Base-by-base conservation (phyloP, 2,113 vertebrate genomes). In the Macquaria ambigua region DNA sequence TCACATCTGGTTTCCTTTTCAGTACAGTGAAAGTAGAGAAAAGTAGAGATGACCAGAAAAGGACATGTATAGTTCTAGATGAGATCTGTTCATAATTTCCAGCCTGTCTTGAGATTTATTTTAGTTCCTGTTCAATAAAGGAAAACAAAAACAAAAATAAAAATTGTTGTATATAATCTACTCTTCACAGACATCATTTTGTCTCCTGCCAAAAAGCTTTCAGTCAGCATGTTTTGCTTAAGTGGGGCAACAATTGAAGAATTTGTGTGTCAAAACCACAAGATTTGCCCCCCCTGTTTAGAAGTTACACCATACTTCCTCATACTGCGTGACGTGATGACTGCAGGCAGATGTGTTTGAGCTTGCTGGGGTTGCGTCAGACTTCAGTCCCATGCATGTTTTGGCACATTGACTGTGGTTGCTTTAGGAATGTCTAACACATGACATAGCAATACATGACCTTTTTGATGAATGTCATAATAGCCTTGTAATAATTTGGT, bases 311-410 rank as follows among this genome's bases (percentile, higher is more conserved):
- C 76, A 78, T 37, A 80, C 81, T 63, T 87, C 79, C 85, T 74
- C 61, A 53, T 5, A 1, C 1, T 21, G 23, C 9, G 11, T 81
- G 85, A 90, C 80, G 61, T 43, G 8, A 4, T 46, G 4, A 23
- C 39, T 28, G 7, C 12, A 3, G 12, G 1, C 7, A 20, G 63
- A 79, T 82, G 31, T 83, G 93, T 84, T 43, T n/a, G 59, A 78
- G 68, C 91, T 46, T 88, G 93, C 63, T 55, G 12, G n/a, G 9
- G 5, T 74, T 84, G 69, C 52, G 9, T 83, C 83, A 87, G 34
- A 0, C 11, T 12, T 41, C 1, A 7, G 10, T 63, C 62, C 1
- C 23, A n/a, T 63, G 2, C 82, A 56, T 1, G 0, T 68, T 80
- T 69, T 86, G 75, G 61, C 81, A 70, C 8, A 1, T 11, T 0